A percentile compares a stretch with the other conserved stretches of the same genome.
These are phyloP conservation scores for Apis laboriosa DNA, from an alignment of 1,140 invertebrate genomes.

Conservation along the genomic window DNA sequence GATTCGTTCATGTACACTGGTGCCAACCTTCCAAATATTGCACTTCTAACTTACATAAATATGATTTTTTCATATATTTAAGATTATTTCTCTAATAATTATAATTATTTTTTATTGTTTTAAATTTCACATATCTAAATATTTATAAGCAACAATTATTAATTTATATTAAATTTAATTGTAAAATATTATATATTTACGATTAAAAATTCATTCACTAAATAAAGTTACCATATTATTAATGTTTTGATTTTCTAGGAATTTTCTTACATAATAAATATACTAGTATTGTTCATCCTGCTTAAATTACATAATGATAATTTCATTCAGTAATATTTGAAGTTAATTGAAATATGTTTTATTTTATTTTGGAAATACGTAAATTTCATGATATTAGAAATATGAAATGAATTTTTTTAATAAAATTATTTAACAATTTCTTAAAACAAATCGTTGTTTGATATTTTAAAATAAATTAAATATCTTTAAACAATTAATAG, in stretches of 20 bases:
- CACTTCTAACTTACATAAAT: neutral
- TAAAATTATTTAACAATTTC: neutral
- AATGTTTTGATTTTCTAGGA: slow-evolving; percentile 1
- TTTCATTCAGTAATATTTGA: neutral
- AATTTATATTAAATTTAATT: neutral
- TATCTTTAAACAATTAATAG: too few relatives aligned
- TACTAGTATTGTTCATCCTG: neutral
- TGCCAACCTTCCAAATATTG: slow-evolving; percentile 47
- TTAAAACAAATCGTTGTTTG: neutral
- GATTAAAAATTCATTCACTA: neutral
- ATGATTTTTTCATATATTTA: neutral
- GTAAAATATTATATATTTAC: neutral
- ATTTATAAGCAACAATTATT: neutral
- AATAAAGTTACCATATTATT: neutral
- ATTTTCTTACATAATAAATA: neutral
- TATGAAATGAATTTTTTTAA: neutral
- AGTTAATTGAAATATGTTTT: neutral
- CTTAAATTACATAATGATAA: neutral
- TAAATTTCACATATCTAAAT: neutral
- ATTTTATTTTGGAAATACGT: neutral
- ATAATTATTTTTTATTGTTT: neutral
- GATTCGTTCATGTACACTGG: slow-evolving; percentile 45
- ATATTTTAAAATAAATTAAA: too few relatives aligned
- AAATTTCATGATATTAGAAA: neutral
- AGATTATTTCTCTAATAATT: neutral